Percentiles rank a stretch among this genome's conserved stretches.
Evolutionary conservation across 2,113 vertebrate genomes (phyloP).

Genomic region (Tragelaphus scriptus): DNA sequence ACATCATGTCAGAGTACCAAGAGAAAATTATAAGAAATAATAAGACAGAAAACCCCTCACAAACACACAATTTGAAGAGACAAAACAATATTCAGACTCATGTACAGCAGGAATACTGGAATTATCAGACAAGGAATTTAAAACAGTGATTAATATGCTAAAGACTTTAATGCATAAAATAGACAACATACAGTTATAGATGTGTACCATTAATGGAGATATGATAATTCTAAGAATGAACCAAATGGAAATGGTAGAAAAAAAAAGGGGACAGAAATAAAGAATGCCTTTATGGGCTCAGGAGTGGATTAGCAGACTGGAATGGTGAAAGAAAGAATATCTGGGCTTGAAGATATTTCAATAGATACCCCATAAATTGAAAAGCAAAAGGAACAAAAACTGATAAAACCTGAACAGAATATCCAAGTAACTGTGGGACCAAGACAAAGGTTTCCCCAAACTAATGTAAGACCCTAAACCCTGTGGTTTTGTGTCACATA

Average conservation of each 20-base stretch:
- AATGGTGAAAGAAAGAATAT: background rate
- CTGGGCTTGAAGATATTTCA: background rate
- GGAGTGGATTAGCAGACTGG: background rate
- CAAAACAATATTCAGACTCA: background rate
- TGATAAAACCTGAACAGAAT: background rate
- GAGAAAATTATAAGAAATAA: background rate
- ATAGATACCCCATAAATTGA: background rate
- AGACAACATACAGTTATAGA: background rate
- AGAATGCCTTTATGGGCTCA: background rate
- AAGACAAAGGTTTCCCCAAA: background rate
- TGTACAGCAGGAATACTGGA: background rate
- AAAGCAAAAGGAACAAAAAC: background rate
- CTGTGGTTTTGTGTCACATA: background rate
- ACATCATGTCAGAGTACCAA: background rate
- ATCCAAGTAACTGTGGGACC: background rate
- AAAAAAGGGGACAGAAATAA: background rate
- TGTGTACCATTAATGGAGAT: background rate
- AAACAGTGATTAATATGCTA: background rate
- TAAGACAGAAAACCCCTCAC: background rate
- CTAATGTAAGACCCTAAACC: background rate
- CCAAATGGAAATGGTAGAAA: background rate
- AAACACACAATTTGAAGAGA: background rate
- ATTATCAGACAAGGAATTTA: background rate
- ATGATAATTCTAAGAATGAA: background rate
- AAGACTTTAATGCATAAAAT: background rate